phyloP scores from a whole-genome alignment of 2,797 vertebrate species.

The Tadarida brasiliensis region DNA sequence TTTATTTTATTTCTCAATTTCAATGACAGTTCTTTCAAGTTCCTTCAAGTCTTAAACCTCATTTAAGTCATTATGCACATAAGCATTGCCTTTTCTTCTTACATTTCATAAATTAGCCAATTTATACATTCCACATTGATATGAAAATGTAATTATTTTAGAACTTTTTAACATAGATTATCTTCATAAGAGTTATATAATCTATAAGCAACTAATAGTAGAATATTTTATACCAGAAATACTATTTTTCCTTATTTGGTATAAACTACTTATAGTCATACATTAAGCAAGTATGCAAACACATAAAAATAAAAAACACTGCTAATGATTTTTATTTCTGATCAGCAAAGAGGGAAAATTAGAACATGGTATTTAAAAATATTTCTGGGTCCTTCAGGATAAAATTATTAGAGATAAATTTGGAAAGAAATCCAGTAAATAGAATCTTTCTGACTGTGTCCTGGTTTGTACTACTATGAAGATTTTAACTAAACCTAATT shows the following conservation, averaged over 20 bases:
- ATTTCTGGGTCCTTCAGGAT: slow-evolving; percentile 47
- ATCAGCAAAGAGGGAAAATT: slow-evolving; percentile 53
- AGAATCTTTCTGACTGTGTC: background rate
- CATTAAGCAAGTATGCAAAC: slow-evolving; percentile 12
- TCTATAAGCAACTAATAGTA: slow-evolving; percentile 39
- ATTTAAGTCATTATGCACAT: background rate
- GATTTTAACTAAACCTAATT: slow-evolving; percentile 44
- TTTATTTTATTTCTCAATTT: background rate
- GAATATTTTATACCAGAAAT: background rate
- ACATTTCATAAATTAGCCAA: background rate
- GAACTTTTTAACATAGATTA: background rate
- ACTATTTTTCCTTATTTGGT: slow-evolving; percentile 51
- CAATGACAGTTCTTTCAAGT: background rate
- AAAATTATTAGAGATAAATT: background rate
- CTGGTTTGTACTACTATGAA: background rate
- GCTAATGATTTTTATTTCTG: slow-evolving; percentile 13
- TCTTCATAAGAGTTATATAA: background rate
- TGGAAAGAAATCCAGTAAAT: slow-evolving; percentile 28
- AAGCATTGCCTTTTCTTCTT: background rate
- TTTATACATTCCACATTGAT: background rate
- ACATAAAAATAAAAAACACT: slow-evolving; percentile 37
- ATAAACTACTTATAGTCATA: background rate
- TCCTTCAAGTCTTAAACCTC: background rate
- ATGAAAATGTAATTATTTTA: slow-evolving; percentile 40
- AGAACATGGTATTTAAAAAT: background rate